Base-by-base conservation (phyloP, 2,797 vertebrate genomes). In the Galagoides demidoff region DNA sequence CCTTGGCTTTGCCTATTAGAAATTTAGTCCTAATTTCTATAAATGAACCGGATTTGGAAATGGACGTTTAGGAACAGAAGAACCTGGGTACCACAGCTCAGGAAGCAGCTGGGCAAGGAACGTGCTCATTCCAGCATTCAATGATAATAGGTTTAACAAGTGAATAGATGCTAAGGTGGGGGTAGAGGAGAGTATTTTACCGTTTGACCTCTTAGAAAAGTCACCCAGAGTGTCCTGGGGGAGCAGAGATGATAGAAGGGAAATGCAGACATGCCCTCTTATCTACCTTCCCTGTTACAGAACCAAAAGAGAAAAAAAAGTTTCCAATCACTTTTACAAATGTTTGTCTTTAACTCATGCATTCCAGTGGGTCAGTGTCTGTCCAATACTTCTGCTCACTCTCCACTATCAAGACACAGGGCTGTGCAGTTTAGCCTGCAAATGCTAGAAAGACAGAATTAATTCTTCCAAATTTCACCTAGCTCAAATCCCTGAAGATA, bases 121-220 rank as follows among this genome's bases (percentile, higher is more conserved):
- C 22, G 11, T 96, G 93, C 39, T 89, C 96, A 96, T 93, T 63
- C n/a, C 94, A 93, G 89, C 78, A 11, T 96, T 96, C 96, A 93
- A 73, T 85, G 95, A 88, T 95, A 96, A 97, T 91, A 92, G 82
- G 88, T 90, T 89, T 90, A 89, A 76, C 17, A 25, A 95, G 92
- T 5, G 16, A 94, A 96, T 94, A 82, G 88, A 95, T n/a, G 61
- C 90, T 76, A 85, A 70, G 76, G 6, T 78, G 91, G 83, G 57
- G 68, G 39, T 20, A 81, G n/a, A 16, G 68, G 81, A 90, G 81
- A 85, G 55, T 19, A 31, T 39, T 91, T 95, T 92, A 90, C 82
- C 92, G 29, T 87, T 57, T 95, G 91, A 97, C 96, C 95, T 97
- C 94, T 93, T 70, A 96, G 81, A 79, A 93, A 95, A 97, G 88